phyloP scores from a whole-genome alignment of 2,888 invertebrate species.

The Ellobium chinense region DNA sequence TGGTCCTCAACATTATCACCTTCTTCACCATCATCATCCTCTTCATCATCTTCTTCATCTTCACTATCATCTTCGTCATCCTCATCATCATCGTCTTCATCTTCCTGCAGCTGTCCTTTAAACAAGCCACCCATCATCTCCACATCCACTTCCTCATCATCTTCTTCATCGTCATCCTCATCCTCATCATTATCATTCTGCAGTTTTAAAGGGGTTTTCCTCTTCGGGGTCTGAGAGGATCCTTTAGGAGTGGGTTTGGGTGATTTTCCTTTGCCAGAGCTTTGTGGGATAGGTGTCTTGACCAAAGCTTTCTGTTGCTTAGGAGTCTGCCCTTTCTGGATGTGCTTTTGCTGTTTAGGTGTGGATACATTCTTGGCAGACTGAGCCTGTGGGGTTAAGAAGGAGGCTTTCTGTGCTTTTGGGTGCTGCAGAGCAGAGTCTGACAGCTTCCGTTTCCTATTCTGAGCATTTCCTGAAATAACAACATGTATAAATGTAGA shows the following conservation, averaged over 20 bases:
- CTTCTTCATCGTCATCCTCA: background rate
- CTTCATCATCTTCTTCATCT: background rate
- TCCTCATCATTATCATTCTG: background rate
- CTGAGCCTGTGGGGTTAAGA: conserved; percentile 20
- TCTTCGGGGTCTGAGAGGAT: background rate
- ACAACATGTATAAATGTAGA: background rate
- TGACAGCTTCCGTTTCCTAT: conserved; percentile 10
- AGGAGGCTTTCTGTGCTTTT: background rate
- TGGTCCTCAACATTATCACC: background rate
- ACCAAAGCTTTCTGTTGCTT: background rate
- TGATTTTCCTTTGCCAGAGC: background rate
- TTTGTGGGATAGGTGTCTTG: background rate
- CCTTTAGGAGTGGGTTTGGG: background rate
- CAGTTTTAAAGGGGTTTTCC: background rate
- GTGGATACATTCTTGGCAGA: background rate
- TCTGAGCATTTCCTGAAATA: background rate
- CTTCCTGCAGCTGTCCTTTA: background rate
- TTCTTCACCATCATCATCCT: background rate
- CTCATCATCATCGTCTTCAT: background rate
- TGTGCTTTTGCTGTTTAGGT: background rate
- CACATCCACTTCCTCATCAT: background rate
- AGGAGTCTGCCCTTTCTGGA: background rate
- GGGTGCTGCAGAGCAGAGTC: background rate
- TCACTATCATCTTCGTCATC: background rate
- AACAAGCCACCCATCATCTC: background rate